Base-by-base conservation (phyloP, 2,113 vertebrate species). In the Poeciliopsis turrubarensis region DNA sequence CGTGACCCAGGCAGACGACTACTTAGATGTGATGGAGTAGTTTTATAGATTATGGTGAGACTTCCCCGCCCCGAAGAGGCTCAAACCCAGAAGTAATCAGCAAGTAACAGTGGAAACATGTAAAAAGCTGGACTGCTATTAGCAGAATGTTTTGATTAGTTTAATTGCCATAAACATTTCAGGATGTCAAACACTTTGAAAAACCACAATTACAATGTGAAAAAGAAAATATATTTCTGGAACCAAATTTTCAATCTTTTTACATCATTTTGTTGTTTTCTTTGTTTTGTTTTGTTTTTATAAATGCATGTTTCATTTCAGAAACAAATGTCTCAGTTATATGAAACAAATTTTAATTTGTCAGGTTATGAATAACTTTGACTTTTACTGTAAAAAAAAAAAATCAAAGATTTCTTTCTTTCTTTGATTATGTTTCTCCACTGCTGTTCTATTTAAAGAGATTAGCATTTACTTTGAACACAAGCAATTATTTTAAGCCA, bases 401-500 rank as follows among this genome's bases (percentile, higher is more conserved):
- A n/a, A n/a, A 1, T 57, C 25, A 9, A 25, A 54, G 7, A 57
- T 57, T 10, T 57, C 9, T 57, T 25, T n/a, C 3, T 7, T 25
- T 57, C 51, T 57, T n/a, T 57, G 51, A 57, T 57, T 57, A 2
- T n/a, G 22, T 57, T 57, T 57, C 25, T 57, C 9, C 63, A 9
- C 72, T 77, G 73, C 68, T 63, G 30, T 72, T 81, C 82, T 82
- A 80, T 90, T 89, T 87, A 79, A 84, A 86, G 85, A 84, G 15
- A 73, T 41, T 27, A 63, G 14, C 73, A 65, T 39, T 71, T 80
- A 72, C 85, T 82, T 84, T 66, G 84, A 81, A 77, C 30, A 73
- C 78, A 74, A 82, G 64, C 10, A 62, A 70, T 87, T 86, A 86
- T 51, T 75, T 78, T 29, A 81, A 88, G 80, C 73, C 84, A 83